A percentile compares a stretch with the other conserved stretches of the same genome.
These are phyloP conservation scores for Tragopan temminckii DNA, from an alignment of 2,797 vertebrate genomes.

Conservation along the genomic window DNA sequence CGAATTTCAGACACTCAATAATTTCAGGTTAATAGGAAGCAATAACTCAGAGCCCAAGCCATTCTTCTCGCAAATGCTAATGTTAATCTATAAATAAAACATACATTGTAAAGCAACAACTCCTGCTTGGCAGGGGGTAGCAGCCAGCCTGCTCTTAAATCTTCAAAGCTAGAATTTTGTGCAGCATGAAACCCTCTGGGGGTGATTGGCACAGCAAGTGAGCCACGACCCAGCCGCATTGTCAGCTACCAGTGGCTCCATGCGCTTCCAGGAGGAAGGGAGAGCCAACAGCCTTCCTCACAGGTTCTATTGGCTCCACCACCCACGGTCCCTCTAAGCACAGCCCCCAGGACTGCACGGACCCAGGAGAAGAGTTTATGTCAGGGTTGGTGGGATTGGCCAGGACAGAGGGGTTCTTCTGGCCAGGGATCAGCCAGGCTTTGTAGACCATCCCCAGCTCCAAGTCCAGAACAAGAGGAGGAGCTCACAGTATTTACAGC, in stretches of 20 bases:
- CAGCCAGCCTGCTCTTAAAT: constrained; percentile 17
- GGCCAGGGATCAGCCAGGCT: not conserved
- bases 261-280: fast-evolving
- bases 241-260: fast-evolving
- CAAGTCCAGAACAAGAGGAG: not conserved
- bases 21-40: constrained; percentile 71
- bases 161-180: not conserved
- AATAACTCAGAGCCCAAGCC: constrained; percentile 57
- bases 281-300: not conserved
- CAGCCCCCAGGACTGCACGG: not conserved
- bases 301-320: not conserved
- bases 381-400: fast-evolving
- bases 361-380: not conserved
- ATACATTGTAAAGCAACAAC: constrained; percentile 41
- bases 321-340: not conserved
- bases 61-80: constrained; percentile 68
- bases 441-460: not conserved
- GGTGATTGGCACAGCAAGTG: fast-evolving
- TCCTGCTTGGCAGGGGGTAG: fast-evolving
- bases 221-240: fast-evolving
- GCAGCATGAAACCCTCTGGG: not conserved
- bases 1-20: constrained; percentile 33
- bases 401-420: not conserved
- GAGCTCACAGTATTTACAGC: fast-evolving
- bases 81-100: constrained; percentile 64